phyloP scores from a whole-genome alignment of 2,888 invertebrate species.

The Neuroscelio doddi region DNA sequence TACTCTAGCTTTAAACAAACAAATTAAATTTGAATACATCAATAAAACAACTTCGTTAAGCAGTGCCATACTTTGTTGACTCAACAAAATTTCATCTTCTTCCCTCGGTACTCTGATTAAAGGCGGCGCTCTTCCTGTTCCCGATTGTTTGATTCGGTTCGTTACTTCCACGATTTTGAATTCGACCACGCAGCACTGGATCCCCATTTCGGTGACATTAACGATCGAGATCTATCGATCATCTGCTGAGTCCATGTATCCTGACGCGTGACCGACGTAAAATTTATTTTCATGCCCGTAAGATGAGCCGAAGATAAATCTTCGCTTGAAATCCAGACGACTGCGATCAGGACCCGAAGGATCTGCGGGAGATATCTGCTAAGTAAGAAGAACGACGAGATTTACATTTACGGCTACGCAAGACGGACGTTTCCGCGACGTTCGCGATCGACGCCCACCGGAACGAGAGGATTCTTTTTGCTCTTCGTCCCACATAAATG shows the following conservation, averaged over 20 bases:
- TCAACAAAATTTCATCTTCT: background rate
- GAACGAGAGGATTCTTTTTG: too few relatives aligned
- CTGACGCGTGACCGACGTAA: conserved; percentile 41
- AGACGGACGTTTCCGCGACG: conserved; percentile 20
- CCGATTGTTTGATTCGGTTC: conserved; percentile 12
- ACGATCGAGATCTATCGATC: conserved; percentile 27
- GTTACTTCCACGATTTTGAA: conserved; percentile 14
- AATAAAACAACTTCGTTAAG: too few relatives aligned
- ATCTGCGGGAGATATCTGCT: conserved; percentile 10
- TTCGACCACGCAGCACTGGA: background rate
- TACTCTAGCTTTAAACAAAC: too few relatives aligned
- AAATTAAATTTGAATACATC: too few relatives aligned
- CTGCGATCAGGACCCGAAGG: conserved; percentile 8
- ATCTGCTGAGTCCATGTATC: conserved; percentile 17
- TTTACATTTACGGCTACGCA: conserved; percentile 25
- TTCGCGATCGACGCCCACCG: too few relatives aligned
- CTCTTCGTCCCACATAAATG: too few relatives aligned
- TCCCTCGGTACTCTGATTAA: conserved; percentile 20
- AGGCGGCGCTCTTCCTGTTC: conserved; percentile 9
- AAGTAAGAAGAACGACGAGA: conserved; percentile 30
- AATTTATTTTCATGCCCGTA: conserved; percentile 54
- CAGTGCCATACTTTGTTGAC: conserved; percentile 1
- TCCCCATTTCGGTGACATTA: too few relatives aligned
- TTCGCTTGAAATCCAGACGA: conserved; percentile 27
- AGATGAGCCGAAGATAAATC: conserved; percentile 48